Evolutionary conservation across 2,888 invertebrate genomes (phyloP), one percentile per base, ranked within the genome.

Genomic region (Bembecia ichneumoniformis): DNA sequence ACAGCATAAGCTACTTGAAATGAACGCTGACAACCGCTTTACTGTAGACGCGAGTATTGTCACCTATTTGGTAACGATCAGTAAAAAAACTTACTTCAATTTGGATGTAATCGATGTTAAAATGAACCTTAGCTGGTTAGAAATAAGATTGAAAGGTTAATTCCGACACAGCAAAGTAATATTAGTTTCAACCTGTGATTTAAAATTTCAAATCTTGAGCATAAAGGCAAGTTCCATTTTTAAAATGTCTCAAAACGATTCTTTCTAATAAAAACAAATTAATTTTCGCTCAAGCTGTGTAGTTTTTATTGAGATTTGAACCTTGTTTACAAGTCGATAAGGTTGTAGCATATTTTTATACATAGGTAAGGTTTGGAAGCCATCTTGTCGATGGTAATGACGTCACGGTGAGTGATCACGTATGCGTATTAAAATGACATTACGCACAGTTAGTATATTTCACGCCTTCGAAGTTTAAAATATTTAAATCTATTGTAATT

Each of bases 381-480:
- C 28, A 28, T 40, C 44, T 51, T 52, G 60, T 65, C 66, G 70
- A 66, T 64, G 72, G 65, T 83, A 82, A 84, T 82, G 82, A 82
- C 81, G 83, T 82, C 82, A 82, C 74, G 86, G 69, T 80, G 53
- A 55, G 68, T 76, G 74, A 70, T 60, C 28, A 44, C 66, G 60
- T 61, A 59, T 63, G 66, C 67, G 60, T 81, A 84, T 86, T 86
- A 86, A 86, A 86, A 86, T 80, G 72, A 82, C 84, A 86, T 86
- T 84, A 83, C 40, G 68, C 74, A 81, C 79, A 70, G 78, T 77
- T 80, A 78, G 66, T 59, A 74, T 74, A 74, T 70, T 80, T 82
- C 74, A 78, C 80, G 74, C 78, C 71, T 75, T 13, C 14, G 40
- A 40, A 14, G 13, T 40, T 40, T 40, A 28, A 14, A 40, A 40